phyloP scores from a whole-genome alignment of 2,113 vertebrate genomes.

The Lates calcarifer region DNA sequence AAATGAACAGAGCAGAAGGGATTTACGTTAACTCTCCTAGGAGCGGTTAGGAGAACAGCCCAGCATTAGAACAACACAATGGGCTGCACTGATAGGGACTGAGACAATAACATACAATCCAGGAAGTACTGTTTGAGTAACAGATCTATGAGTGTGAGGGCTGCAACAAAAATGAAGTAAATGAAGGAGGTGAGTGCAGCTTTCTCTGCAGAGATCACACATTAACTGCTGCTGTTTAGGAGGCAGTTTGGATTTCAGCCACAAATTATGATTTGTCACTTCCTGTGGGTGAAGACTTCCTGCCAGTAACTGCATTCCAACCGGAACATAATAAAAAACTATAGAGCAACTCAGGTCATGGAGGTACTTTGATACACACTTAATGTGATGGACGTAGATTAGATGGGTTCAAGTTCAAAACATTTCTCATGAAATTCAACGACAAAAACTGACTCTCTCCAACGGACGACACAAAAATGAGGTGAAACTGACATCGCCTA shows the following conservation, averaged over 20 bases:
- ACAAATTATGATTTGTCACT: not conserved
- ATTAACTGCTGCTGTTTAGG: not conserved
- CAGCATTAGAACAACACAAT: not conserved
- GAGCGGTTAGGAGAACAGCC: not conserved
- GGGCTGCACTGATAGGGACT: no score
- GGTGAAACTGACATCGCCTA: not conserved
- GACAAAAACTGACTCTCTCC: no score
- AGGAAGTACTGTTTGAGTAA: no score
- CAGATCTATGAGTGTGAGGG: no score
- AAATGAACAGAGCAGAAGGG: no score
- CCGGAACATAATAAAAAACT: not conserved
- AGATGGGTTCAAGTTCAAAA: not conserved
- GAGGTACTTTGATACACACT: no score
- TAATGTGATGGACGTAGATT: no score
- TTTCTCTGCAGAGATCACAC: not conserved
- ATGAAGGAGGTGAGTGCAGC: not conserved
- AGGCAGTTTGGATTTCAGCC: not conserved
- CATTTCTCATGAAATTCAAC: no score
- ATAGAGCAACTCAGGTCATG: not conserved
- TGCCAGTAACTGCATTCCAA: not conserved
- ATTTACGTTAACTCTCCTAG: not conserved
- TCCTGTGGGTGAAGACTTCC: constrained; percentile 16
- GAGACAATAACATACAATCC: not conserved
- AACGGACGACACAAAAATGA: no score
- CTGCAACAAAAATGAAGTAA: not conserved